phyloP scores from a whole-genome alignment of 2,797 vertebrate species.

The Sphenopsis melanotis region DNA sequence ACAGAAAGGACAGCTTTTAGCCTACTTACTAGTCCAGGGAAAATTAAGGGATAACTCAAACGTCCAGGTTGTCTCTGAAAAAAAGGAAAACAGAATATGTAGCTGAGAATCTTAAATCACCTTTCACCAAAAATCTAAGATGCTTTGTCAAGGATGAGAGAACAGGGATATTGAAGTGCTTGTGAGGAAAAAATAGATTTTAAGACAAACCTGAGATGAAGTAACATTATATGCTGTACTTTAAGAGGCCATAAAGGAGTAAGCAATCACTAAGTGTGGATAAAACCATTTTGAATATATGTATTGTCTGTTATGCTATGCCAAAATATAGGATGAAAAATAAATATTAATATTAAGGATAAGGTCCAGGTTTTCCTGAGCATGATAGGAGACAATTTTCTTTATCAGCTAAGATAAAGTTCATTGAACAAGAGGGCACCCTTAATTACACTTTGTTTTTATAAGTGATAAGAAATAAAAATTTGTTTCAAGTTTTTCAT shows the following conservation, averaged over 20 bases:
- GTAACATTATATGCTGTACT: not conserved
- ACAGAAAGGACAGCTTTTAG: not conserved
- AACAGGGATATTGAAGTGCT: not conserved
- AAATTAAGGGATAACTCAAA: not conserved
- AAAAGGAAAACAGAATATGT: not conserved
- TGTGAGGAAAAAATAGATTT: not conserved
- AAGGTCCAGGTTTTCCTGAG: not conserved
- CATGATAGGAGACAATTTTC: not conserved
- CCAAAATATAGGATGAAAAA: constrained; percentile 2
- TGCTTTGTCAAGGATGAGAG: not conserved
- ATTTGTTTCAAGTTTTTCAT: not conserved
- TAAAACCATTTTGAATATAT: not conserved
- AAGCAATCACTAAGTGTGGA: not conserved
- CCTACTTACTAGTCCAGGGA: not conserved
- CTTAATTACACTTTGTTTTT: constrained; percentile 30
- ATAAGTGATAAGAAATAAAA: constrained; percentile 22
- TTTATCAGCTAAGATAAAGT: not conserved
- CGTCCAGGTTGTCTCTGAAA: not conserved
- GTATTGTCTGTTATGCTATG: not conserved
- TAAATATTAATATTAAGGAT: not conserved
- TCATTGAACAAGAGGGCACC: not conserved
- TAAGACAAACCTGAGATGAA: not conserved
- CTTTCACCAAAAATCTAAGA: not conserved
- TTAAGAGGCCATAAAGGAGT: not conserved
- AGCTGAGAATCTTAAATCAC: not conserved